Evolutionary conservation across 2,888 invertebrate genomes (phyloP).

Genomic region (Perithous albicinctus): DNA sequence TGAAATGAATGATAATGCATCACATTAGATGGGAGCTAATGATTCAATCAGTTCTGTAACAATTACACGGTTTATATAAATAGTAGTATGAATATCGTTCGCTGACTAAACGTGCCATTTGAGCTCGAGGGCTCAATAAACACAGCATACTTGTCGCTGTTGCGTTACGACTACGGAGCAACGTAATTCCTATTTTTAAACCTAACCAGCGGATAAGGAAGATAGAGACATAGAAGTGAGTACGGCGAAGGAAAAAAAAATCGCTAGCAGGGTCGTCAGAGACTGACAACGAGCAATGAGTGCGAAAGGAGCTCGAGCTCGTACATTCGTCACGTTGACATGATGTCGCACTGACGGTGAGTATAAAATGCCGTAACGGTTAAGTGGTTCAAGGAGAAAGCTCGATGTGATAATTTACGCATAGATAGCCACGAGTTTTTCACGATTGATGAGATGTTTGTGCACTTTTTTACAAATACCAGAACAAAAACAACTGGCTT

Average conservation of each 20-base stretch:
- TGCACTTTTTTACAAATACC: conserved; percentile 10
- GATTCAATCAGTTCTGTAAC: neutral
- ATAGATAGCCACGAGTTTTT: conserved; percentile 51
- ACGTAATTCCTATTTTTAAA: conserved; percentile 71
- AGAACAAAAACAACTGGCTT: neutral
- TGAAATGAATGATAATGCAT: conserved; percentile 85
- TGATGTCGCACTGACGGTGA: conserved; percentile 55
- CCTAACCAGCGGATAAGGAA: conserved; percentile 60
- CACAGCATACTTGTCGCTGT: conserved; percentile 8
- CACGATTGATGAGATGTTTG: conserved; percentile 16
- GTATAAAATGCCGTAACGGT: conserved; percentile 68
- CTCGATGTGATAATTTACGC: conserved; percentile 58
- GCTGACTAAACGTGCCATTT: neutral
- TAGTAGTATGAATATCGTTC: neutral
- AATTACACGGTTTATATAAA: conserved; percentile 3
- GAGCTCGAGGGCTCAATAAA: conserved; percentile 18
- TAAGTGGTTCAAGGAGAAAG: conserved; percentile 71
- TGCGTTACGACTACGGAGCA: conserved; percentile 9
- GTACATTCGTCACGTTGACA: conserved; percentile 43
- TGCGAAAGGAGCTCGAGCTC: conserved; percentile 37
- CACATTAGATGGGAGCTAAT: neutral
- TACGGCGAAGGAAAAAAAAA: conserved; percentile 29
- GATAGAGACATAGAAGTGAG: conserved; percentile 42
- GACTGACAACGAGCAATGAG: conserved; percentile 34
- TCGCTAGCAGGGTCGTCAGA: conserved; percentile 22